Evolutionary conservation across 2,797 vertebrate species (phyloP).

Genomic region (Chaunax sp.): DNA sequence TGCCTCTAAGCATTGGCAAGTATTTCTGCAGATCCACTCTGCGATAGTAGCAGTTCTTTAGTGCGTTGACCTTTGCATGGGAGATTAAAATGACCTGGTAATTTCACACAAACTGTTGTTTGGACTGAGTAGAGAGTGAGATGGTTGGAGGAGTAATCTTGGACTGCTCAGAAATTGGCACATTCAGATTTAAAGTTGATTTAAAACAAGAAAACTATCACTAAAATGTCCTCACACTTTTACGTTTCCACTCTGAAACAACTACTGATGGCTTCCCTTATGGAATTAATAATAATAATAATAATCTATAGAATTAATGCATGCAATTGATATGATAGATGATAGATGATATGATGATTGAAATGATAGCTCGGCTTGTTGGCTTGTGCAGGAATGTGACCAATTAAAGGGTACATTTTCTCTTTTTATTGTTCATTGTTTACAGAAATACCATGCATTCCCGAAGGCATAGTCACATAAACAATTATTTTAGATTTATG

Average conservation of each 20-base stretch:
- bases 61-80: constrained; percentile 56
- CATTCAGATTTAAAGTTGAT: not conserved
- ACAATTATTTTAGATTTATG: constrained; percentile 43
- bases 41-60: constrained; percentile 41
- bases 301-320: constrained; percentile 1
- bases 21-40: constrained; percentile 27
- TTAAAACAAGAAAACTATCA: not conserved
- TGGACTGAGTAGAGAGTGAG: constrained; percentile 13
- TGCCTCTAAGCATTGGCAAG: constrained; percentile 28
- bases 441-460: constrained; percentile 29
- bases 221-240: not conserved
- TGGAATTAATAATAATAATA: not conserved
- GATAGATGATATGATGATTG: too few species aligned
- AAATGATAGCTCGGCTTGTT: not conserved
- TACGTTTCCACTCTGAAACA: too few species aligned
- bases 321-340: not conserved
- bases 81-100: constrained; percentile 45
- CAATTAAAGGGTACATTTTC: constrained; percentile 11
- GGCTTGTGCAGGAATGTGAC: constrained; percentile 9
- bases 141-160: constrained; percentile 20
- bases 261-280: not conserved
- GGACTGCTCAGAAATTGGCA: not conserved
- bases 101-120: constrained; percentile 38
- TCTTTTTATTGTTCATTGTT: constrained; percentile 14
- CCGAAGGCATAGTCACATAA: constrained; percentile 40